Evolutionary conservation across 2,888 invertebrate genomes (phyloP).

Genomic region (Octodonta nipae): DNA sequence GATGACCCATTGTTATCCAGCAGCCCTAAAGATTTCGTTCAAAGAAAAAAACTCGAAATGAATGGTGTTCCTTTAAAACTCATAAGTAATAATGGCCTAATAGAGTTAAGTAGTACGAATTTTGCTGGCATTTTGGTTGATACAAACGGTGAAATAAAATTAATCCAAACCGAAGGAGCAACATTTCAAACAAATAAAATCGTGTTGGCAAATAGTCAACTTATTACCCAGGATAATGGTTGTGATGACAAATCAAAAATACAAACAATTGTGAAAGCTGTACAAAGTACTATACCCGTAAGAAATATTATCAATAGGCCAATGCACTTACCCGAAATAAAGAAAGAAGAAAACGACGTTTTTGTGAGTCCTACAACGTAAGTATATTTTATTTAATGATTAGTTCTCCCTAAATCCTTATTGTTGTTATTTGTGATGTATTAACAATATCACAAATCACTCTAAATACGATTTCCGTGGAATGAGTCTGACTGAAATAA

Average conservation of each 20-base stretch:
- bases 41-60: conserved; percentile 43
- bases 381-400: too few relatives aligned
- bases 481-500: too few relatives aligned
- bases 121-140: conserved; percentile 47
- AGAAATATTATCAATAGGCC: conserved; percentile 24
- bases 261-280: conserved; percentile 26
- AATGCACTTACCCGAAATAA: conserved; percentile 34
- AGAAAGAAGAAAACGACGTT: conserved; percentile 59
- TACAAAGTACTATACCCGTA: conserved; percentile 26
- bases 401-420: too few relatives aligned
- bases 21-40: conserved; percentile 64
- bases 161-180: conserved; percentile 42
- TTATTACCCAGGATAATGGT: conserved; percentile 10
- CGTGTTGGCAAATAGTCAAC: conserved; percentile 9
- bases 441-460: too few relatives aligned
- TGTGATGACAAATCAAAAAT: conserved; percentile 23
- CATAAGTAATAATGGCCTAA: conserved; percentile 40
- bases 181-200: conserved; percentile 33
- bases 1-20: conserved; percentile 75
- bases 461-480: too few relatives aligned
- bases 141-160: conserved; percentile 47
- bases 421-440: too few relatives aligned
- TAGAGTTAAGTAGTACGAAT: conserved; percentile 42
- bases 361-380: conserved; percentile 59
- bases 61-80: conserved; percentile 42